Conservation (phyloP, 2,888 invertebrate genomes). For the Thecophora atra region DNA sequence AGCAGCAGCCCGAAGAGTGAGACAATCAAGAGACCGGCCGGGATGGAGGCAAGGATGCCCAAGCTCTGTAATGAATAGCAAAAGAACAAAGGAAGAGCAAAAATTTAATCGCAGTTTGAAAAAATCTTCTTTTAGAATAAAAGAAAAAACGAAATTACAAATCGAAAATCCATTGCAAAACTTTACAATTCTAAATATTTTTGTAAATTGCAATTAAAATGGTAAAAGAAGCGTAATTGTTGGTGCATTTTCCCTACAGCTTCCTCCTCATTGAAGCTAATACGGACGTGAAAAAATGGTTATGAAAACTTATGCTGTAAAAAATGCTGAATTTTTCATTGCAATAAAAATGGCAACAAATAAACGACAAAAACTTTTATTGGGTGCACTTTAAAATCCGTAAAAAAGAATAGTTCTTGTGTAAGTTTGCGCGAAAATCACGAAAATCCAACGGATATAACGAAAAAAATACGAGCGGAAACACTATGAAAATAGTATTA, state of each 20-base stretch:
- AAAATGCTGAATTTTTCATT: slow-evolving; percentile 15
- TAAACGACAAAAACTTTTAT: background rate
- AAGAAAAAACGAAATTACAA: too few relatives aligned
- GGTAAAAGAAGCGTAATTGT: too few relatives aligned
- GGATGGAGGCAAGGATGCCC: slow-evolving; percentile 91
- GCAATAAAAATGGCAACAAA: background rate
- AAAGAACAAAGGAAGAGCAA: slow-evolving; percentile 5
- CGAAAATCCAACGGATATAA: background rate
- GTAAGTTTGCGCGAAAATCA: background rate
- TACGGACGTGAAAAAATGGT: slow-evolving; percentile 8
- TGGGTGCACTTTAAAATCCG: background rate
- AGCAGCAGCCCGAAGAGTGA: slow-evolving; percentile 88
- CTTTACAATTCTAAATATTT: slow-evolving; percentile 2
- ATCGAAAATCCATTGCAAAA: background rate
- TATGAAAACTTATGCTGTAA: slow-evolving; percentile 8
- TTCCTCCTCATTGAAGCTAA: background rate
- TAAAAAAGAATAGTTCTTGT: too few relatives aligned
- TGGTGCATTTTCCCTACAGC: background rate
- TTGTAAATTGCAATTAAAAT: too few relatives aligned
- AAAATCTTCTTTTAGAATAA: background rate
- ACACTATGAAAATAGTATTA: background rate
- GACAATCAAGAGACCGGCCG: slow-evolving; percentile 90
- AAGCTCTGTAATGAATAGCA: slow-evolving; percentile 75
- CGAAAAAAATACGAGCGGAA: background rate
- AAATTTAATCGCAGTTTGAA: background rate